phyloP scores from a whole-genome alignment of 2,888 invertebrate genomes.

The Atrina japonica region DNA sequence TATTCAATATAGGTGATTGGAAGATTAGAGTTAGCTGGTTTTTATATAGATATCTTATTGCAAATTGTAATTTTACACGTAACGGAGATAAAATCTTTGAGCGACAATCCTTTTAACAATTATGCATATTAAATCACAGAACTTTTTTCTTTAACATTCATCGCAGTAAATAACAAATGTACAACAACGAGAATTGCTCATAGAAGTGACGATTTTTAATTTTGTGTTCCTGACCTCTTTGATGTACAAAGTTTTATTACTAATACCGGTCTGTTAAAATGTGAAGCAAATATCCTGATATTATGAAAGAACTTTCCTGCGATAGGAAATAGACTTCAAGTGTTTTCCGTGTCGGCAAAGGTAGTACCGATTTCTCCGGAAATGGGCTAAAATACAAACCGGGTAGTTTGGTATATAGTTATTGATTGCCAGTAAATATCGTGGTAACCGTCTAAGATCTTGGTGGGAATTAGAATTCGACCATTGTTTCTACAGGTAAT shows the following conservation, averaged over 20 bases:
- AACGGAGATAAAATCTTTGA: no score
- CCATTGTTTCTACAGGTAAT: constrained; percentile 4
- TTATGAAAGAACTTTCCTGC: constrained; percentile 49
- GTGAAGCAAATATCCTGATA: constrained; percentile 48
- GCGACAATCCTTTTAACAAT: no score
- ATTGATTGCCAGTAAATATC: constrained; percentile 32
- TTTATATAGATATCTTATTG: no score
- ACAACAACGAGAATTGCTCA: no score
- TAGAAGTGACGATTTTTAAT: no score
- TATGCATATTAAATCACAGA: no score
- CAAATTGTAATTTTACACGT: no score
- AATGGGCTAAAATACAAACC: constrained; percentile 37
- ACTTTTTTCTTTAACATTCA: no score
- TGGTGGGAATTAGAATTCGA: constrained; percentile 25
- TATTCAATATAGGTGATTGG: no score
- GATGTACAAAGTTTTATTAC: constrained; percentile 35
- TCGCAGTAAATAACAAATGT: no score
- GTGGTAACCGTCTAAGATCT: constrained; percentile 26
- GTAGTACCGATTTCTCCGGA: constrained; percentile 40
- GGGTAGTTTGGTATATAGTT: constrained; percentile 40
- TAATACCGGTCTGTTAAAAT: constrained; percentile 38
- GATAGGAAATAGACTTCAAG: constrained; percentile 41
- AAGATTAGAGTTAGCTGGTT: no score
- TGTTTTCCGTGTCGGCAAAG: constrained; percentile 42
- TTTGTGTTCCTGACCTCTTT: constrained; percentile 29